These are phyloP conservation scores for Aphelenchoides besseyi DNA, from an alignment of 1,140 invertebrate species.

Conservation along the genomic window DNA sequence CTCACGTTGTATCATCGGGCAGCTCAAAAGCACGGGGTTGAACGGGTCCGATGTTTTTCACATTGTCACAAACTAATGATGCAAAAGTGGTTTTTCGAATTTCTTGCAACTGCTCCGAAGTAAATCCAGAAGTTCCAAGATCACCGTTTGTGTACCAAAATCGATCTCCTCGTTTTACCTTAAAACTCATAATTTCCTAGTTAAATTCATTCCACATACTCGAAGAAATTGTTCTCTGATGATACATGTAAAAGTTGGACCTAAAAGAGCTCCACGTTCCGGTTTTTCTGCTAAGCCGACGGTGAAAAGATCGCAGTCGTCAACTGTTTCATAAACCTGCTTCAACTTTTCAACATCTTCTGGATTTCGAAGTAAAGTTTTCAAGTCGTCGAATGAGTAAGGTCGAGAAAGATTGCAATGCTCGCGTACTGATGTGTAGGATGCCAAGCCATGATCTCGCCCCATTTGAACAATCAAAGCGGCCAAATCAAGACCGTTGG, in stretches of 20 bases:
- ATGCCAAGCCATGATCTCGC: conserved; percentile 79
- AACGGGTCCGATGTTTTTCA: conserved; percentile 64
- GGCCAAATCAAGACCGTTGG: conserved; percentile 66
- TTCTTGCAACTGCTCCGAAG: conserved; percentile 71
- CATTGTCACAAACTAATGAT: conserved; percentile 76
- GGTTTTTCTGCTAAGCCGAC: conserved; percentile 76
- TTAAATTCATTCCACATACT: conserved; percentile 43
- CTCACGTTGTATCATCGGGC: conserved; percentile 53
- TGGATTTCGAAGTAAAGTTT: conserved; percentile 70
- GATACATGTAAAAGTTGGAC: conserved; percentile 79
- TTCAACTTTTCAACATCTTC: conserved; percentile 77
- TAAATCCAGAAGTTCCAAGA: conserved; percentile 68
- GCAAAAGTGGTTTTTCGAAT: conserved; percentile 73
- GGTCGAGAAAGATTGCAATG: conserved; percentile 28
- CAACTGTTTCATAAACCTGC: conserved; percentile 67
- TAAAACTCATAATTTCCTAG: not conserved
- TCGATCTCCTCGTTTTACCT: conserved; percentile 50
- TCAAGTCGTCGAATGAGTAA: conserved; percentile 37
- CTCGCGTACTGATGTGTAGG: conserved; percentile 69
- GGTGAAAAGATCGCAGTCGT: conserved; percentile 78
- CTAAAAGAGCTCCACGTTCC: conserved; percentile 69
- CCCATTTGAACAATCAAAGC: conserved; percentile 72
- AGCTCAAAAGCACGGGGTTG: conserved; percentile 67
- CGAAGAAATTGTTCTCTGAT: conserved; percentile 77
- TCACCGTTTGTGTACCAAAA: conserved; percentile 63